These are phyloP conservation scores for Phymorhynchus buccinoides DNA, from an alignment of 1,140 invertebrate species.

Conservation along the genomic window DNA sequence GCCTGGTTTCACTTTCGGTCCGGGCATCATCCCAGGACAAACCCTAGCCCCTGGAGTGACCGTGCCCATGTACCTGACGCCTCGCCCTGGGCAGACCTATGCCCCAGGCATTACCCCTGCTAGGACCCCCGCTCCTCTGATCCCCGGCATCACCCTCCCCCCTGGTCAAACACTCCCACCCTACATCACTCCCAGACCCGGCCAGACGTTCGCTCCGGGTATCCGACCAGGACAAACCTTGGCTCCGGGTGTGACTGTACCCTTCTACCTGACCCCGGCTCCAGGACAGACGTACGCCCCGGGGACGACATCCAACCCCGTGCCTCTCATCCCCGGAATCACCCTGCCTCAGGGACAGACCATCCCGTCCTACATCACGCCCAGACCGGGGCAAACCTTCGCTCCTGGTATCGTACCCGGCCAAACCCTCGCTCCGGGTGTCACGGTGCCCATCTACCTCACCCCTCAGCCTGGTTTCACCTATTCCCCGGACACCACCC, in stretches of 20 bases:
- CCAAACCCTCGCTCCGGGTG: conserved; percentile 48
- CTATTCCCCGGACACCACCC: conserved; percentile 36
- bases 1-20: conserved; percentile 55
- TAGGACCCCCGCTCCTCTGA: conserved; percentile 38
- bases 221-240: conserved; percentile 47
- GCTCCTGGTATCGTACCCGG: conserved; percentile 51
- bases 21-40: conserved; percentile 49
- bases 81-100: conserved; percentile 54
- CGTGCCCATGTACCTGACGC: conserved; percentile 44
- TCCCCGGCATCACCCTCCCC: conserved; percentile 46
- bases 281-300: conserved; percentile 51
- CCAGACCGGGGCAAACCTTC: conserved; percentile 54
- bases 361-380: conserved; percentile 50
- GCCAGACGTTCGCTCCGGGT: conserved; percentile 31
- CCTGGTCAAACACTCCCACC: conserved; percentile 49
- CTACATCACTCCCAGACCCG: conserved; percentile 43
- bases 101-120: conserved; percentile 46
- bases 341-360: conserved; percentile 45
- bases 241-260: conserved; percentile 39
- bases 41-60: conserved; percentile 49
- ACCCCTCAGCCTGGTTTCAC: conserved; percentile 53
- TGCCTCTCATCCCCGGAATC: conserved; percentile 23
- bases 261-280: conserved; percentile 46
- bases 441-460: conserved; percentile 44
- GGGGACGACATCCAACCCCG: neutral